Base-by-base conservation (phyloP, 2,113 vertebrate genomes). In the Leucopsar rothschildi region DNA sequence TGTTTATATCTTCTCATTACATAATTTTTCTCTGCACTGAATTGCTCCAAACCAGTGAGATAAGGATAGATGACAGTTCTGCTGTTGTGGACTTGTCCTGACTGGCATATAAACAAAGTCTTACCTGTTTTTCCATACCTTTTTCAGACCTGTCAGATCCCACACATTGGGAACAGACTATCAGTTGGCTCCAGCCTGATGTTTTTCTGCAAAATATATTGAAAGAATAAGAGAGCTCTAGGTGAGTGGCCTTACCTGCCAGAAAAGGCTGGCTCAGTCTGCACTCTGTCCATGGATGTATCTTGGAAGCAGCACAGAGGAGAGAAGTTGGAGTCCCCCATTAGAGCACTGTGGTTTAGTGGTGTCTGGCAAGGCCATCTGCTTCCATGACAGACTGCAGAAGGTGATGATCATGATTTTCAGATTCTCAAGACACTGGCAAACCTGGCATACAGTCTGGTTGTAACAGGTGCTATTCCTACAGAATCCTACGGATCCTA, bases 221-320 rank as follows among this genome's bases (percentile, higher is more conserved):
- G 53, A 68, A 85, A 90, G 11, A 44, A 29, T 42, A 68, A 9
- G 15, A 93, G 49, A 72, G 5, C 12, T 66, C 35, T 76, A 11
- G 2, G 7, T 39, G 19, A 37, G 64, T 57, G 85, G 73, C 29
- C 23, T 20, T 17, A 50, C 47, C 18, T n/a, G 20, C 9, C 50
- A 61, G 60, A 39, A 78, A 29, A 73, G 19, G 8, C 17, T 47
- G 77, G 11, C 14, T 76, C 33, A 39, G 45, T 7, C 69, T 86
- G 52, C 47, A 40, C 21, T 22, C 69, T 53, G 29, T 56, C 3
- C 0, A 1, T 27, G 28, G 9, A 12, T 57, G 1, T 18, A 9
- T 49, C 16, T 65, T 21, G 39, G 23, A 47, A n/a, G 10, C 1
- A 8, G 25, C 31, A 17, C 0, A 40, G 52, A 64, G 57, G n/a